Evolutionary conservation across 2,797 vertebrate species (phyloP).

Genomic region (Monodelphis domestica): DNA sequence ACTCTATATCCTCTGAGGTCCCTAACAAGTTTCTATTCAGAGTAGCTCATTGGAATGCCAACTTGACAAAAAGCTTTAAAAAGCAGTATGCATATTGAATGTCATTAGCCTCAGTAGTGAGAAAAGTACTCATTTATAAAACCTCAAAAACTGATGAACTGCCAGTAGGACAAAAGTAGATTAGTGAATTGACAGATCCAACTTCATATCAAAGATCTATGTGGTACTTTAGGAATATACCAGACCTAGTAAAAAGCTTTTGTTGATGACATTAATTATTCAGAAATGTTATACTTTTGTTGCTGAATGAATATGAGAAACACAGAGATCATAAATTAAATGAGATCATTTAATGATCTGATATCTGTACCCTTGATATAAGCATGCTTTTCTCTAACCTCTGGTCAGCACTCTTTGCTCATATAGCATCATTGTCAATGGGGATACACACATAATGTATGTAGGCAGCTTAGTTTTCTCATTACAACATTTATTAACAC

Average conservation of each 20-base stretch:
- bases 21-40: neutral
- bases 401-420: neutral
- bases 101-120: neutral
- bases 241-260: neutral
- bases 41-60: neutral
- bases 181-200: neutral
- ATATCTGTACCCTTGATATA: neutral
- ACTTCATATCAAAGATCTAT: neutral
- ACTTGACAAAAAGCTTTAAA: neutral
- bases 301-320: neutral
- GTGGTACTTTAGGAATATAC: neutral
- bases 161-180: neutral
- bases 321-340: neutral
- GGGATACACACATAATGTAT: neutral
- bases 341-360: neutral
- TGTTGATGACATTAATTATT: constrained; percentile 14
- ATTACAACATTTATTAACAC: fast-evolving
- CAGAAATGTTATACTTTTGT: neutral
- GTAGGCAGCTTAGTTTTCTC: fast-evolving
- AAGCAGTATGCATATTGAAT: neutral
- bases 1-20: neutral
- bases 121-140: neutral
- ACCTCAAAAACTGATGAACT: neutral
- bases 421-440: too few species aligned
- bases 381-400: neutral